Evolutionary conservation across 1,140 invertebrate genomes (phyloP), one percentile per base, ranked within the genome.

Genomic region (Musca domestica): DNA sequence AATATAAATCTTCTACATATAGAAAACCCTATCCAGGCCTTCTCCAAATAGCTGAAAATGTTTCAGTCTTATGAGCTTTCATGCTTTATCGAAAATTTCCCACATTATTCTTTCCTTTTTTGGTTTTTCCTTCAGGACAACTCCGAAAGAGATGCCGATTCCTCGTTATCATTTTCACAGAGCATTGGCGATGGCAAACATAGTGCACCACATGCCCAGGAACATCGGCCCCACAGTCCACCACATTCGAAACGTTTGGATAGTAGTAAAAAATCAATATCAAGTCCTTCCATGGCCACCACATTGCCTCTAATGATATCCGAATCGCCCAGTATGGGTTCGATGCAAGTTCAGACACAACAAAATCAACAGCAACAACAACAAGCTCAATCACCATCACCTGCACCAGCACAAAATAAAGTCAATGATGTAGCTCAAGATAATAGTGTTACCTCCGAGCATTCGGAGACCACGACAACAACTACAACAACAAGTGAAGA

Each of bases 391-490:
- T 48, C 67, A 5, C 48, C 68, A 2, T 49, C 69, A 52, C 49
- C 66, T 15, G 51, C 69, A 3, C 56, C 66, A n/a, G 52, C 70
- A 23, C 70, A 46, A 65, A 71, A 30, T 64, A 71, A 72, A 61
- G 71, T 25, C 23, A 70, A 72, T 54, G 78, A 81, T 69, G 70
- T 75, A 66, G 74, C 74, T 30, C 76, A 80, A 66, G 79, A 81
- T 34, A 81, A 81, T 51, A 81, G 79, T 71, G 77, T 81, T 30
- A 81, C 79, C 10, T 81, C 79, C 20, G 79, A 81, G 69, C 78
- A 77, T 34, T 81, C 79, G 54, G 79, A 81, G 71, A 76, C 78
- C 17, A 81, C 80, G 20, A 81, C 76, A 34, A 80, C 80, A 41
- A 81, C 78, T 14, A 73, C 71, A 61, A 81, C 79, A 66, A 81